Evolutionary conservation across 2,797 vertebrate genomes (phyloP), one percentile per base, ranked within the genome.

Genomic region (Xiphophorus birchmanni): DNA sequence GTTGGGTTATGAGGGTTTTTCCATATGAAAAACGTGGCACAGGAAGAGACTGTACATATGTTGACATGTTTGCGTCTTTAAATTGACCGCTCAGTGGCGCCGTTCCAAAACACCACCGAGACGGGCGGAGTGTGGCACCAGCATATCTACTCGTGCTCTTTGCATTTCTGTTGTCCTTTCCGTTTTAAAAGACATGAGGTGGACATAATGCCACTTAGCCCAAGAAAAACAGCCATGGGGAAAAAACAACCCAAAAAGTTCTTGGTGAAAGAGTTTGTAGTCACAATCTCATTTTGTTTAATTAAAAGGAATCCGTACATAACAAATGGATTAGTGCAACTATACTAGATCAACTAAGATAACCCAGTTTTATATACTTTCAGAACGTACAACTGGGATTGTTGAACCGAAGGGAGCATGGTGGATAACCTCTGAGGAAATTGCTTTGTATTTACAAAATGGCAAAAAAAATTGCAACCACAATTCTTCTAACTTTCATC

Each of bases 181-280:
- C n/a, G 73, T 63, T 88, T 86, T 40, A 56, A 82, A 83, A 89
- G 84, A 76, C 86, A 84, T 82, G 84, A 91, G 92, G 90, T 91
- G 90, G 84, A 89, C 58, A 47, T 52, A 63, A 78, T 75, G 84
- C 81, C 86, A 45, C 82, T 69, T 56, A 84, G 83, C 84, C 83
- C 44, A 82, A 84, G 83, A 80, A 83, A 32, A 90, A 91, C 81
- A 77, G 82, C 60, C 67, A 7, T 1, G 15, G 15, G 72, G 74
- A 81, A 77, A 83, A 89, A 81, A 87, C 74, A 72, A 83, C 83
- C 85, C 80, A 71, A 67, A 17, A 77, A 80, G 69, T 48, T 75
- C 76, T 73, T 81, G 81, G 80, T 18, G 18, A 58, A 69, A 67
- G 15, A 76, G 85, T 87, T 91, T 91, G 90, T 83, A 86, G 89